phyloP scores from a whole-genome alignment of 2,113 vertebrate species.

The Periophthalmodon schlosseri region DNA sequence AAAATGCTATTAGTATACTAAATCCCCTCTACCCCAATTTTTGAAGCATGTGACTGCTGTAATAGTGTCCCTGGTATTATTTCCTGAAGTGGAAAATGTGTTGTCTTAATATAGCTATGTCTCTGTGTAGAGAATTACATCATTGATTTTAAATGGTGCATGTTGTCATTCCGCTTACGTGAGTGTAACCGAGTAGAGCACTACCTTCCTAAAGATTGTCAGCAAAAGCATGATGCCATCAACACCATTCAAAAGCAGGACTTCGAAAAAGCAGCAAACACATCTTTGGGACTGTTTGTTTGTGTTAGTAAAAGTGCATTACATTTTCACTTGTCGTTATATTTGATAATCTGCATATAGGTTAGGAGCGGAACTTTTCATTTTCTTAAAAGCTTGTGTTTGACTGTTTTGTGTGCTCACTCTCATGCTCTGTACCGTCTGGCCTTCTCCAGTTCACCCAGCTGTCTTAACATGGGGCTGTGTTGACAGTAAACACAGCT shows the following conservation, averaged over 20 bases:
- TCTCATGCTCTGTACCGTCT: constrained; percentile 63
- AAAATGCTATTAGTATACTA: too few relatives aligned
- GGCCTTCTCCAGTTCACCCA: constrained; percentile 77
- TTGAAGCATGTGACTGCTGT: too few relatives aligned
- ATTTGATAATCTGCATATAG: constrained; percentile 12
- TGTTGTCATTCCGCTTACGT: constrained; percentile 38
- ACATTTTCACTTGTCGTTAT: constrained; percentile 3
- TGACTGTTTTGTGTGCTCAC: constrained; percentile 17
- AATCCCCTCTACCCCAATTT: too few relatives aligned
- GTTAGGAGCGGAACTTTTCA: constrained; percentile 1
- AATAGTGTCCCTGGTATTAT: neutral
- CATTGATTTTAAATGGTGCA: constrained; percentile 14
- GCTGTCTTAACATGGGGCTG: constrained; percentile 81
- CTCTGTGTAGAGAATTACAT: neutral
- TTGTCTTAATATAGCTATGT: constrained; percentile 34
- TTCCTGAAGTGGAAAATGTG: constrained; percentile 26
- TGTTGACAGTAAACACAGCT: constrained; percentile 85
- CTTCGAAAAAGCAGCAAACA: constrained; percentile 44
- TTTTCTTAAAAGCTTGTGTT: constrained; percentile 1
- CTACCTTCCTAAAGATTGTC: constrained; percentile 66
- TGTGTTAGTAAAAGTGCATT: constrained; percentile 13
- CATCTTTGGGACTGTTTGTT: neutral
- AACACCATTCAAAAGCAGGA: constrained; percentile 37
- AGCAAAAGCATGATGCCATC: constrained; percentile 44
- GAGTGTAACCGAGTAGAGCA: constrained; percentile 57